These are phyloP conservation scores for Triplophysa tibetana DNA, from an alignment of 2,113 vertebrate genomes.

Conservation along the genomic window DNA sequence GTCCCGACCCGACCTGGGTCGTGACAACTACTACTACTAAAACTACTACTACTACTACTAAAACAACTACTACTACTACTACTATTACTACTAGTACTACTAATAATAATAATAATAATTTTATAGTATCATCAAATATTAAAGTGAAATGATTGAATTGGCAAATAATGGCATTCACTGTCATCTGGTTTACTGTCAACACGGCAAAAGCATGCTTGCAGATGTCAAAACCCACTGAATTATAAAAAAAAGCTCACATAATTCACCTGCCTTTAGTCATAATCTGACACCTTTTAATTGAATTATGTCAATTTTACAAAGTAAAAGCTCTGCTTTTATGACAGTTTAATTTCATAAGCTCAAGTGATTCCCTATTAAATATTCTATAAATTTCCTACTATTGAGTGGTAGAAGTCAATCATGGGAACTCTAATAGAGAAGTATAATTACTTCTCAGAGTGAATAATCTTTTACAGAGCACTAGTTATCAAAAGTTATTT, in stretches of 20 bases:
- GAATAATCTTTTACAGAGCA: slow-evolving; percentile 57
- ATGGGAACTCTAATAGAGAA: slow-evolving; percentile 49
- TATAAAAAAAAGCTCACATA: not conserved
- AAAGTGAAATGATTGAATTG: too few relatives aligned
- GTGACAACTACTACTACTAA: too few relatives aligned
- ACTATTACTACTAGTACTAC: too few relatives aligned
- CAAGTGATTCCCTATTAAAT: slow-evolving; percentile 53
- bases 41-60: too few relatives aligned
- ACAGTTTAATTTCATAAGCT: slow-evolving; percentile 47
- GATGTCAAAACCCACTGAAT: not conserved
- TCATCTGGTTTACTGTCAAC: not conserved
- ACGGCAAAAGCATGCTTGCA: not conserved
- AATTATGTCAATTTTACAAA: slow-evolving; percentile 40
- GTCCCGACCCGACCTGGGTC: too few relatives aligned
- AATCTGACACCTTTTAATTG: slow-evolving; percentile 43
- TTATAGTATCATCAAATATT: too few relatives aligned
- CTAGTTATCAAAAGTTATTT: slow-evolving; percentile 57
- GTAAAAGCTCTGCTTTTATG: slow-evolving; percentile 51
- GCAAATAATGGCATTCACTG: not conserved
- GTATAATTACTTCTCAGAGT: slow-evolving; percentile 56
- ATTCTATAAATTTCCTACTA: slow-evolving; percentile 56
- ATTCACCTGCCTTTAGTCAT: slow-evolving; percentile 43
- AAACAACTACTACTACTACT: too few relatives aligned
- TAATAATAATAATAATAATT: too few relatives aligned
- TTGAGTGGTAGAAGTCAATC: slow-evolving; percentile 57